Conservation (phyloP, 2,113 vertebrate species). For the Cyanistes caeruleus region DNA sequence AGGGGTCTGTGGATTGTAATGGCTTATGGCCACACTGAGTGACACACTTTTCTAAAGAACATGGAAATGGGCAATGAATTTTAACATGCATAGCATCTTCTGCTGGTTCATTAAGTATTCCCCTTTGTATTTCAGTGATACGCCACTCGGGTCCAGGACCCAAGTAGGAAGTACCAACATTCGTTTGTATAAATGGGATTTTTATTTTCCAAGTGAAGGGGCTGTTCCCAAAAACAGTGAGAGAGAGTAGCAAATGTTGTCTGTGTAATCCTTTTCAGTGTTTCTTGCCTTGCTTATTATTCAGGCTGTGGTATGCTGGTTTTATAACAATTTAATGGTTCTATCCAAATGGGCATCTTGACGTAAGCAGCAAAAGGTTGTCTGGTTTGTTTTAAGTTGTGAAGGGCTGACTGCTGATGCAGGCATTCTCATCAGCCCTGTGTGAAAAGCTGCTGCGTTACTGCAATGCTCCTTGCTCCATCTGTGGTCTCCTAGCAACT, state of each 20-base stretch:
- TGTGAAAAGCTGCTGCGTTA: conserved; percentile 46
- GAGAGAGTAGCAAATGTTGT: not conserved
- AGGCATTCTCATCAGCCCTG: conserved; percentile 12
- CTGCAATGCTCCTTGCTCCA: conserved; percentile 38
- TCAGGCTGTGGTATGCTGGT: not conserved
- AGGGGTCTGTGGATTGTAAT: not conserved
- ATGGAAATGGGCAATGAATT: not conserved
- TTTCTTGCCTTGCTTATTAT: not conserved
- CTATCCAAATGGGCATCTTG: not conserved
- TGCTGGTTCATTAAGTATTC: not conserved
- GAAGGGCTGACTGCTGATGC: conserved; percentile 36
- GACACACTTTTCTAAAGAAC: not conserved
- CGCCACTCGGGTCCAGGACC: not conserved
- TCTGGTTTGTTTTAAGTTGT: conserved; percentile 13
- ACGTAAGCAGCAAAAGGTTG: not conserved
- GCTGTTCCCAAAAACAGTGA: not conserved
- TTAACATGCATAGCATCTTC: not conserved
- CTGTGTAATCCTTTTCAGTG: not conserved
- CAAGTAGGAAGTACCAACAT: not conserved
- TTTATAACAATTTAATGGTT: not conserved
- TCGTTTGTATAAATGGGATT: not conserved
- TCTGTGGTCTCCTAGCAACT: conserved; percentile 74
- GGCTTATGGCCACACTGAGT: not conserved
- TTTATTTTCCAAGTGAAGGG: not conserved
- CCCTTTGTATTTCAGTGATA: not conserved